Evolutionary conservation across 2,888 invertebrate genomes (phyloP).

Genomic region (Orthonevra nobilis): DNA sequence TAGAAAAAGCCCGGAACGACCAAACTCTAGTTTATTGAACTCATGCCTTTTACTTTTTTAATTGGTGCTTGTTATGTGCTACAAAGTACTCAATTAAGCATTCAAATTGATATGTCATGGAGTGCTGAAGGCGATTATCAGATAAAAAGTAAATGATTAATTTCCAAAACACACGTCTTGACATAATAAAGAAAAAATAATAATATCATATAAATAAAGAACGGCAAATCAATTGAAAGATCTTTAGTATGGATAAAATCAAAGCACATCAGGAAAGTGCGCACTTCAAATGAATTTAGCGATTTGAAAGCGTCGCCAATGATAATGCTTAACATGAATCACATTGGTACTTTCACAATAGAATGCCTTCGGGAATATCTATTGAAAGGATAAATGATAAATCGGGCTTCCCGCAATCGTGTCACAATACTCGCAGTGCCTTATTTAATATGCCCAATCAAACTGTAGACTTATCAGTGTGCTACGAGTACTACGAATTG

Average conservation of each 20-base stretch:
- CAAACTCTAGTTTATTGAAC: no score
- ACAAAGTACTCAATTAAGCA: no score
- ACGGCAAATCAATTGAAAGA: slow-evolving; percentile 9
- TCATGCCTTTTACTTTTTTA: no score
- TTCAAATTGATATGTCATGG: no score
- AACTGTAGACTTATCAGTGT: slow-evolving; percentile 58
- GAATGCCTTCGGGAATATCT: not conserved
- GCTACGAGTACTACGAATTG: slow-evolving; percentile 52
- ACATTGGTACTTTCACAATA: slow-evolving; percentile 9
- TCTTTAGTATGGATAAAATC: slow-evolving; percentile 32
- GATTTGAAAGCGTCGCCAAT: no score
- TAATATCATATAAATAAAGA: not conserved
- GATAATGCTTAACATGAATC: not conserved
- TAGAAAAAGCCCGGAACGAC: no score
- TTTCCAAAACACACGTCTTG: not conserved
- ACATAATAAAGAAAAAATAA: no score
- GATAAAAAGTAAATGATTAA: not conserved
- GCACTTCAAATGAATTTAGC: not conserved
- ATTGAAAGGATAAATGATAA: slow-evolving; percentile 49
- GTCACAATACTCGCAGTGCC: slow-evolving; percentile 10
- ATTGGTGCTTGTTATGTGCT: no score
- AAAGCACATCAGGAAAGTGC: slow-evolving; percentile 10
- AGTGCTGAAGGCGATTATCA: no score
- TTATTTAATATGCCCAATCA: slow-evolving; percentile 57
- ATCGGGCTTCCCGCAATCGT: slow-evolving; percentile 4